Percentiles rank a stretch among this genome's conserved stretches.
Evolutionary conservation across 2,888 invertebrate species (phyloP).

Genomic region (Endotricha flammealis): DNA sequence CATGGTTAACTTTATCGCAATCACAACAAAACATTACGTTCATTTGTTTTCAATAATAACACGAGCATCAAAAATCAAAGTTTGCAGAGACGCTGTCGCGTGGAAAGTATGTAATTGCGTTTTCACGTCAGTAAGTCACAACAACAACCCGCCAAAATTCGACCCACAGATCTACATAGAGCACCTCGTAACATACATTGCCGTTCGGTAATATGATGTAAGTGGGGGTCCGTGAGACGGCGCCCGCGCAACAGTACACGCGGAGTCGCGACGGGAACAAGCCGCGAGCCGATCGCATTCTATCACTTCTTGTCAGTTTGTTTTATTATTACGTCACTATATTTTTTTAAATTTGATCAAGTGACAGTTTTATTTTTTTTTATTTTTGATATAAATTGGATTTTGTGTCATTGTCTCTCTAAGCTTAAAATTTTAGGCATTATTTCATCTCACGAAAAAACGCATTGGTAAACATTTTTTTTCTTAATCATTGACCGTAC

Average conservation of each 20-base stretch:
- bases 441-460: too few species aligned
- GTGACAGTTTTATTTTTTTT: background rate
- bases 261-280: conserved; percentile 63
- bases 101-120: background rate
- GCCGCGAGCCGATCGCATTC: conserved; percentile 39
- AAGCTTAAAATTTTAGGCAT: too few species aligned
- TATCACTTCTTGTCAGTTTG: conserved; percentile 30
- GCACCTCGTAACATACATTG: conserved; percentile 59
- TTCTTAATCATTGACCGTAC: conserved; percentile 11
- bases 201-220: conserved; percentile 43
- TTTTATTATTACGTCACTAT: conserved; percentile 17
- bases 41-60: too few species aligned
- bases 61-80: too few species aligned
- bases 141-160: conserved; percentile 25
- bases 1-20: too few species aligned
- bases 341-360: conserved; percentile 2
- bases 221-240: conserved; percentile 36
- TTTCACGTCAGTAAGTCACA: conserved; percentile 6
- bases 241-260: conserved; percentile 56
- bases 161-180: conserved; percentile 59
- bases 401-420: too few species aligned
- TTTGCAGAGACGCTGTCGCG: too few species aligned
- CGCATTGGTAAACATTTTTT: background rate
- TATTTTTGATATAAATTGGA: background rate
- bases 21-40: too few species aligned